Base-by-base conservation (phyloP, 2,797 vertebrate genomes). In the Psittacula echo region DNA sequence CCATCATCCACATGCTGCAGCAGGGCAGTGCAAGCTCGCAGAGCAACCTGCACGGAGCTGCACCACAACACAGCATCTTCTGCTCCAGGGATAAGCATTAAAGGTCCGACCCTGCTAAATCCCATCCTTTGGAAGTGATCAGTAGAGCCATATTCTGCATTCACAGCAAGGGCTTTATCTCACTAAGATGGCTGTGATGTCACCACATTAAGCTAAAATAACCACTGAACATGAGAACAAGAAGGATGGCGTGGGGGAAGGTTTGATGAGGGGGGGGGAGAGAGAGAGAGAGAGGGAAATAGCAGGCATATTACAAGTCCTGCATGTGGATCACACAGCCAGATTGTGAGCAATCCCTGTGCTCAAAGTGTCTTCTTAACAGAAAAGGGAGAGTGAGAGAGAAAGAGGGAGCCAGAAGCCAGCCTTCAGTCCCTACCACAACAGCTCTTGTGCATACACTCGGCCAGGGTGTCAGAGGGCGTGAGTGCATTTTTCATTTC, bases 281-380 rank as follows among this genome's bases (percentile, higher is more conserved):
- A 60, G 87, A 47, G 89, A 85, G 95, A 87, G 96, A 93, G 95
- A 93, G 95, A 88, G 87, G 95, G 73, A 98, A 98, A 96, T 96
- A 98, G 98, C 98, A 98, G 98, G 98, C 98, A 97, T 97, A 98
- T 99, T 98, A 84, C 98, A 98, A 97, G 97, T 98, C 98, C 98
- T 98, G 97, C 97, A 96, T 97, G 98, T 98, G 98, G 98, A 97
- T 98, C 98, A 98, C 97, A 98, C 97, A 94, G 97, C 97, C 97
- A 97, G 98, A 98, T 95, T 98, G 97, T 95, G 97, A 98, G 98
- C 98, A 96, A 97, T 98, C 97, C 98, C 97, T 97, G 88, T 96
- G 97, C 97, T 98, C 98, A 97, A 98, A 98, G 98, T 98, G 95
- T 97, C 98, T 98, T 96, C 96, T 97, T 97, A 95, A 96, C 97